Conservation (phyloP, 2,113 vertebrate genomes). For the Aphelocoma coerulescens region DNA sequence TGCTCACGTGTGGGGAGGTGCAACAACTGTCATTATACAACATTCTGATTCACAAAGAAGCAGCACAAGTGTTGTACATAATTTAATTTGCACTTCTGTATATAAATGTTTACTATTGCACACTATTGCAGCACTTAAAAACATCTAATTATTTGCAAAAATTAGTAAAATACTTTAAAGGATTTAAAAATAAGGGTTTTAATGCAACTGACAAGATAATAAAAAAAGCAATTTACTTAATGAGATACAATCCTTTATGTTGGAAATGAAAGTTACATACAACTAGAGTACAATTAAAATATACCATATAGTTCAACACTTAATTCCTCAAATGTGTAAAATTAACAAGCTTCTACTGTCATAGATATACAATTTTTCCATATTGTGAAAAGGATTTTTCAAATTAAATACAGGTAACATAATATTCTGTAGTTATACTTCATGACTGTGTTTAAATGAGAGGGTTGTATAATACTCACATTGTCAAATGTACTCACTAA, state of each 20-base stretch:
- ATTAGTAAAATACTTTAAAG: slow-evolving; percentile 71
- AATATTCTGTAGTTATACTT: slow-evolving; percentile 64
- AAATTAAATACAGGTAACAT: slow-evolving; percentile 71
- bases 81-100: slow-evolving; percentile 72
- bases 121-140: slow-evolving; percentile 69
- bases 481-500: slow-evolving; percentile 64
- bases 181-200: slow-evolving; percentile 75
- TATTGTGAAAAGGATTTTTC: slow-evolving; percentile 62
- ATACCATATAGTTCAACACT: slow-evolving; percentile 73
- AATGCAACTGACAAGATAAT: slow-evolving; percentile 73
- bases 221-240: slow-evolving; percentile 73
- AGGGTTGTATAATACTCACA: slow-evolving; percentile 67
- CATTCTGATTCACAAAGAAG: slow-evolving; percentile 63
- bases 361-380: slow-evolving; percentile 72
- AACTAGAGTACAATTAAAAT: slow-evolving; percentile 74
- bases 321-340: slow-evolving; percentile 73
- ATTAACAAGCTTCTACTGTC: slow-evolving; percentile 73
- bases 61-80: slow-evolving; percentile 65
- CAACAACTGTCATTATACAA: neutral
- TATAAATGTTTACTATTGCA: slow-evolving; percentile 73
- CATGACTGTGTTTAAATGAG: slow-evolving; percentile 66
- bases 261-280: slow-evolving; percentile 72
- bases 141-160: slow-evolving; percentile 72
- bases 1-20: neutral
- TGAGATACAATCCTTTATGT: slow-evolving; percentile 72